A percentile compares a stretch with the other conserved stretches of the same genome.
These are phyloP conservation scores for Trichonephila clavipes DNA, from an alignment of 1,140 invertebrate species.

Conservation along the genomic window DNA sequence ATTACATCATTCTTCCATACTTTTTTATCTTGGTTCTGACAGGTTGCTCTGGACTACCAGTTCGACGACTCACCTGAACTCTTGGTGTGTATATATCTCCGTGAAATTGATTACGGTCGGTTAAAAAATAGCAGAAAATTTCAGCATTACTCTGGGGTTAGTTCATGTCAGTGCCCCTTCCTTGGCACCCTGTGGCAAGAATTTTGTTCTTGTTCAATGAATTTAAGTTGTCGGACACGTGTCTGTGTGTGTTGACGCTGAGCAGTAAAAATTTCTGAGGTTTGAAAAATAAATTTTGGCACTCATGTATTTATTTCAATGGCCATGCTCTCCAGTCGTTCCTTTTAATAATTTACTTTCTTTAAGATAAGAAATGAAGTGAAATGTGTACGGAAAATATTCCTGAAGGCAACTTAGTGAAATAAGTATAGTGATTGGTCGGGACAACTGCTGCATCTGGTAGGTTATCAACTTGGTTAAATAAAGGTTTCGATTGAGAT, in stretches of 20 bases:
- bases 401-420: not conserved
- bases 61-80: not conserved
- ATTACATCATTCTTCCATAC: not conserved
- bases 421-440: too few species aligned
- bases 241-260: too few species aligned
- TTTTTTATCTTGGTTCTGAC: not conserved
- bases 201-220: not conserved
- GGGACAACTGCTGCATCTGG: too few species aligned
- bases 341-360: not conserved
- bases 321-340: not conserved
- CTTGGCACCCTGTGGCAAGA: not conserved
- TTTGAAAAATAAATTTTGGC: not conserved
- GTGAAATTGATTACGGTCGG: not conserved
- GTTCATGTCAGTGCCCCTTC: not conserved
- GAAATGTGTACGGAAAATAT: not conserved
- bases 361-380: not conserved
- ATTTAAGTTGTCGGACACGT: not conserved
- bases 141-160: not conserved
- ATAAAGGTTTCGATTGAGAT: too few species aligned
- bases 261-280: not conserved
- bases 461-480: too few species aligned
- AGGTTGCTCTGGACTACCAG: not conserved
- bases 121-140: not conserved
- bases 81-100: not conserved
- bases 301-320: not conserved